Percentiles rank a stretch among this genome's conserved stretches.
Evolutionary conservation across 2,888 invertebrate species (phyloP).

Genomic region (Agrotis ipsilon): DNA sequence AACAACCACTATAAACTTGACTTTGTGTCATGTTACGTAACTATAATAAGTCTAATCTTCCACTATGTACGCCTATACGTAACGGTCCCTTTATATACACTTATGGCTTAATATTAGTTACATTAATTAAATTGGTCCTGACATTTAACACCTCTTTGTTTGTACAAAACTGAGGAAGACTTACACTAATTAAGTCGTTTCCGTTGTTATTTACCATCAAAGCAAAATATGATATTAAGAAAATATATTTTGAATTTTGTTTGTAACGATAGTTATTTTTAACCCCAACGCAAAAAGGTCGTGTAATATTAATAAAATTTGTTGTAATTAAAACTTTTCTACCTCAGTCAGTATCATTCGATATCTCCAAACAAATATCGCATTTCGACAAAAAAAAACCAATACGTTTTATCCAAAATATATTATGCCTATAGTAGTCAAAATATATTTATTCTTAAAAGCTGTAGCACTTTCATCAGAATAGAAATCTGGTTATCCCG

Average conservation of each 20-base stretch:
- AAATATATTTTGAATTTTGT: too few species aligned
- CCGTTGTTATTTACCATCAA: too few species aligned
- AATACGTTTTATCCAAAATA: neutral
- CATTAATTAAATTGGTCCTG: neutral
- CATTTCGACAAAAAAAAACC: neutral
- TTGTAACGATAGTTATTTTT: too few species aligned
- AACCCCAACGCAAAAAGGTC: too few species aligned
- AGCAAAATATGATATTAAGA: too few species aligned
- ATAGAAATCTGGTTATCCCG: neutral
- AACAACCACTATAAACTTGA: too few species aligned
- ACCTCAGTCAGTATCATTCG: too few species aligned
- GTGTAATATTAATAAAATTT: too few species aligned
- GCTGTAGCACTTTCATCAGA: neutral
- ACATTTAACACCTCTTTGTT: neutral
- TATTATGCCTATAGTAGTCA: too few species aligned
- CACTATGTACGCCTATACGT: slow-evolving; percentile 1
- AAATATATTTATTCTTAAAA: too few species aligned
- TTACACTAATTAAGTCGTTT: neutral
- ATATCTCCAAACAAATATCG: neutral
- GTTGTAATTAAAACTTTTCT: too few species aligned
- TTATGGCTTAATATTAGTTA: neutral
- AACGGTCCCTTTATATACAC: neutral
- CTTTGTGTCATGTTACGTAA: neutral
- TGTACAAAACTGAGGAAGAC: neutral
- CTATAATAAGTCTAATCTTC: neutral